Conservation (phyloP, 2,797 vertebrate species). For the Catostomus latipinnis region DNA sequence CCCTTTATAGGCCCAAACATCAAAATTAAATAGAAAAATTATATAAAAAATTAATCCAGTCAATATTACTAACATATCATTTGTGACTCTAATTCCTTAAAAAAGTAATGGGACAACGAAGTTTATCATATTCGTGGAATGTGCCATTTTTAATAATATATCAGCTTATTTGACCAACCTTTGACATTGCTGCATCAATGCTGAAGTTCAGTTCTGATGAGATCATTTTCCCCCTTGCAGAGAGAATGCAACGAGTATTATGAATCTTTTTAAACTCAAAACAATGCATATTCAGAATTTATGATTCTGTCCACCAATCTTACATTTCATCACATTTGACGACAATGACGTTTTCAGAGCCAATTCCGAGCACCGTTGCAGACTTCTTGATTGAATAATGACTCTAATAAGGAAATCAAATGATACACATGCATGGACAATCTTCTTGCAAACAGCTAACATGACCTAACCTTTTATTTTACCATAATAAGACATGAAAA, state of each 20-base stretch:
- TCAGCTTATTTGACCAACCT: constrained; percentile 59
- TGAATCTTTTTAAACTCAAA: not conserved
- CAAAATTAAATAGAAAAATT: too few relatives aligned
- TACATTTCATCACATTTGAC: constrained; percentile 81
- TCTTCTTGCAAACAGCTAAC: not conserved
- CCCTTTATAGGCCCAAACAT: too few relatives aligned
- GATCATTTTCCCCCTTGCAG: constrained; percentile 78
- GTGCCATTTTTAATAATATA: not conserved
- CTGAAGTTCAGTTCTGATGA: constrained; percentile 73
- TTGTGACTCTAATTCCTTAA: too few relatives aligned
- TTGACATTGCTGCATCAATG: constrained; percentile 68
- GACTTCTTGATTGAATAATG: constrained; percentile 80
- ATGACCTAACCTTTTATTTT: constrained; percentile 24
- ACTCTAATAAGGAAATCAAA: constrained; percentile 66
- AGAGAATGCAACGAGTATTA: constrained; percentile 8
- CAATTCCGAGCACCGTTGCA: constrained; percentile 73
- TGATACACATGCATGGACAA: constrained; percentile 28
- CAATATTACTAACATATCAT: too few relatives aligned
- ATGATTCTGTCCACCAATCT: not conserved
- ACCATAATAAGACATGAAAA: constrained; percentile 21
- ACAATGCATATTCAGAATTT: not conserved
- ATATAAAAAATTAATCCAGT: too few relatives aligned
- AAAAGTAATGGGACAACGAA: too few relatives aligned
- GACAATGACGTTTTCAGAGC: constrained; percentile 74
- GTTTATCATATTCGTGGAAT: too few relatives aligned